Base-by-base conservation (phyloP, 2,113 vertebrate genomes). In the Gasterosteus nipponicus region DNA sequence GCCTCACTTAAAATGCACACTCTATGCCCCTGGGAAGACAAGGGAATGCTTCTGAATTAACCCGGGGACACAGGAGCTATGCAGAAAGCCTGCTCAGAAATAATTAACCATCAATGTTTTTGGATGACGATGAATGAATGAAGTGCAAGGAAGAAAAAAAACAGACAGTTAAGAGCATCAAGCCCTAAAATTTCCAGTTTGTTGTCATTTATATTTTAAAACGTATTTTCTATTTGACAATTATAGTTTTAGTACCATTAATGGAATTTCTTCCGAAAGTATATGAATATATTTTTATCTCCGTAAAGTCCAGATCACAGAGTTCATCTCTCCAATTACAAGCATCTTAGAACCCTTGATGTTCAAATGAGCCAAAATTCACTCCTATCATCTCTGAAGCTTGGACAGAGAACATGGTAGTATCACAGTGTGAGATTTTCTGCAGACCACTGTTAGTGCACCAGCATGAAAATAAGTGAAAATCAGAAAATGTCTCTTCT, bases 1-100 rank as follows among this genome's bases (percentile, higher is more conserved):
- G 89, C 90, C 90, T 92, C 91, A 92, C 90, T 94, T 95, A 92
- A 93, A 94, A 94, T 94, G 93, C 92, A 93, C 92, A 94, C 92
- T 87, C 81, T 87, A 86, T 86, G 73, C 92, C 92, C 92, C 65
- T 38, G 91, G 89, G 93, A 91, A 67, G 77, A 82, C 56, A 73
- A 67, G 83, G 78, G 75, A 89, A 91, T 90, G 91, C 88, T 82
- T 83, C 80, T 85, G 90, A 92, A 93, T 93, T 90, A 94, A 91
- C 88, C 81, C 85, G 26, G 87, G 89, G 89, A 90, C 77, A 90
- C 86, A 79, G 63, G 74, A 90, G 69, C 70, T 70, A 85, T 82
- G 78, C 81, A 81, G 77, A 88, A 86, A 84, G 78, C 54, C 85
- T 88, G 81, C 77, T 92, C 81, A 82, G 85, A 92, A 90, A 91